Conservation (phyloP, 2,888 invertebrate species). For the Agrilus biguttatus region DNA sequence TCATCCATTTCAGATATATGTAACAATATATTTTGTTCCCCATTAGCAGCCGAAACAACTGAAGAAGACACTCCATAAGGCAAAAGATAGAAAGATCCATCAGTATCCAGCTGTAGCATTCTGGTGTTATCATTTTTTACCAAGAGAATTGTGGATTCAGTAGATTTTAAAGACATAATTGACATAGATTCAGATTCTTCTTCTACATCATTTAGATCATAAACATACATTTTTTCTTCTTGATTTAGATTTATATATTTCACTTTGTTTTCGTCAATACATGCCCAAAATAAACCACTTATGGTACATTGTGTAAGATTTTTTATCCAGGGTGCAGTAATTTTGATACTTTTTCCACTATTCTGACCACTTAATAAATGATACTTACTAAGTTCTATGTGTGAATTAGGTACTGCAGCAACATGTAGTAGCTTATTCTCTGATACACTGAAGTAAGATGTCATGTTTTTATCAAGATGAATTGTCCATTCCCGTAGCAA, state of each 20-base stretch:
- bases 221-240: no score
- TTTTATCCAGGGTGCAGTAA: slow-evolving; percentile 47
- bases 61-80: slow-evolving; percentile 31
- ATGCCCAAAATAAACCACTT: slow-evolving; percentile 48
- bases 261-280: slow-evolving; percentile 39
- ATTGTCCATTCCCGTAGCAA: slow-evolving; percentile 66
- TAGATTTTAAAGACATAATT: slow-evolving; percentile 14
- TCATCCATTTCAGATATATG: slow-evolving; percentile 19
- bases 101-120: slow-evolving; percentile 15
- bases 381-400: slow-evolving; percentile 51
- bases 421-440: slow-evolving; percentile 45
- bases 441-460: slow-evolving; percentile 42
- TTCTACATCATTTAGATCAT: slow-evolving; percentile 4
- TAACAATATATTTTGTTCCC: slow-evolving; percentile 17
- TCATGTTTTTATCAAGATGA: slow-evolving; percentile 19
- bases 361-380: slow-evolving; percentile 45
- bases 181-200: slow-evolving; percentile 11
- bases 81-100: slow-evolving; percentile 31
- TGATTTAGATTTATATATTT: slow-evolving; percentile 46
- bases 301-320: slow-evolving; percentile 38
- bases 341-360: slow-evolving; percentile 37
- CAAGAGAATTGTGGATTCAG: slow-evolving; percentile 15
- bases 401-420: slow-evolving; percentile 43
- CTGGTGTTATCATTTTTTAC: slow-evolving; percentile 16
- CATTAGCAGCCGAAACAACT: slow-evolving; percentile 20